Evolutionary conservation across 2,113 vertebrate genomes (phyloP), one percentile per base, ranked within the genome.

Genomic region (Xiphias gladius): DNA sequence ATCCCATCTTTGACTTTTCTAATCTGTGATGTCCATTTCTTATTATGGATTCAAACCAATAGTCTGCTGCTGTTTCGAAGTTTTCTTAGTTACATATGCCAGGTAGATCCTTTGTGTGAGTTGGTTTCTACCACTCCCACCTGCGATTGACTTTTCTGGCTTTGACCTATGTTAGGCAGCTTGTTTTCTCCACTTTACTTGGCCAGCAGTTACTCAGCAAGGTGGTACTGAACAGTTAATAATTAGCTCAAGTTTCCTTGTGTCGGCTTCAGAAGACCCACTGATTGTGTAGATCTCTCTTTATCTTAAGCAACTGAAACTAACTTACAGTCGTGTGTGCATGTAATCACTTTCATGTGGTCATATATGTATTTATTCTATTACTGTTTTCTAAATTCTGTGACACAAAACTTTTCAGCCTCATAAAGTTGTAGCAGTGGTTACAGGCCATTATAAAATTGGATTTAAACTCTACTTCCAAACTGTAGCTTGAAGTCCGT

Each of bases 181-280:
- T 35, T 39, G 12, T 66, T 85, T 82, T 68, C 39, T 61, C 46
- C n/a, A 12, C 76, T 39, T 6, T 7, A 28, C 46, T 79, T 57
- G 64, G 32, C 43, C 55, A 58, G 57, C 5, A 46, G 57, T 92
- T 88, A 92, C 84, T 90, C 89, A 91, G 81, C 87, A 74, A 46
- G 46, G 67, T 17, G 24, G 41, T 55, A 30, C 58, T 64, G 52
- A 46, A 74, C 54, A 50, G 91, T 89, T 91, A 92, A 93, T 91
- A 3, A 93, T 90, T 91, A 82, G 57, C 89, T 74, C 19, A 4
- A 6, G 4, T 77, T 86, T 89, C 67, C 58, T 86, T 69, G 52
- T 10, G 12, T 35, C 43, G 55, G 73, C 71, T 74, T 73, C 50
- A 64, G 66, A 82, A 66, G 59, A 46, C 6, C 2, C 13, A 22